Conservation (phyloP, 2,113 vertebrate species). For the Hiodon alosoides region DNA sequence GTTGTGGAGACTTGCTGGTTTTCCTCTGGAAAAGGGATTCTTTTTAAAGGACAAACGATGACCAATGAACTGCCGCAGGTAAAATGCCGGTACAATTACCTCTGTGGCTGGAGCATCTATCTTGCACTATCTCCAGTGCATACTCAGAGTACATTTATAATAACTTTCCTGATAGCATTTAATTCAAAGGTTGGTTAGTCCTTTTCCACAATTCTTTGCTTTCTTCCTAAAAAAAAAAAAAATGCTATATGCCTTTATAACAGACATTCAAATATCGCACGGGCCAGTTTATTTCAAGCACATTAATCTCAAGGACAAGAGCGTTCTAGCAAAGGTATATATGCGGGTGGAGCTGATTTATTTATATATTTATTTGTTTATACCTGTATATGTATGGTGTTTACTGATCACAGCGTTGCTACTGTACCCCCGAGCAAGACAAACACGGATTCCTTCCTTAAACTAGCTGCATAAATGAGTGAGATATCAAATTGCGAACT, state of each 20-base stretch:
- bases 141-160: slow-evolving; percentile 12
- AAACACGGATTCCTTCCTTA: too few relatives aligned
- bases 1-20: neutral
- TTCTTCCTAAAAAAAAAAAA: neutral
- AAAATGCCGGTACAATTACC: slow-evolving; percentile 3
- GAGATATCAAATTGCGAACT: too few relatives aligned
- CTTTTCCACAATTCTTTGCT: slow-evolving; percentile 3
- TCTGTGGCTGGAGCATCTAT: neutral
- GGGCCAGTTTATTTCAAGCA: neutral
- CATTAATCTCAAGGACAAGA: neutral
- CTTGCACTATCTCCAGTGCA: neutral
- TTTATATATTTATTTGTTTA: too few relatives aligned
- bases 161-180: neutral
- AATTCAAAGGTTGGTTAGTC: neutral
- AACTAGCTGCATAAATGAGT: too few relatives aligned
- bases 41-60: slow-evolving; percentile 11
- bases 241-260: neutral
- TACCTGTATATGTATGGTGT: too few relatives aligned
- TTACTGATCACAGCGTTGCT: too few relatives aligned
- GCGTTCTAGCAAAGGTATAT: too few relatives aligned
- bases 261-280: neutral
- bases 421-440: too few relatives aligned
- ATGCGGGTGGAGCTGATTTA: too few relatives aligned
- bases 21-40: neutral
- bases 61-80: slow-evolving; percentile 10